Evolutionary conservation across 2,113 vertebrate genomes (phyloP).

Genomic region (Petaurus breviceps): DNA sequence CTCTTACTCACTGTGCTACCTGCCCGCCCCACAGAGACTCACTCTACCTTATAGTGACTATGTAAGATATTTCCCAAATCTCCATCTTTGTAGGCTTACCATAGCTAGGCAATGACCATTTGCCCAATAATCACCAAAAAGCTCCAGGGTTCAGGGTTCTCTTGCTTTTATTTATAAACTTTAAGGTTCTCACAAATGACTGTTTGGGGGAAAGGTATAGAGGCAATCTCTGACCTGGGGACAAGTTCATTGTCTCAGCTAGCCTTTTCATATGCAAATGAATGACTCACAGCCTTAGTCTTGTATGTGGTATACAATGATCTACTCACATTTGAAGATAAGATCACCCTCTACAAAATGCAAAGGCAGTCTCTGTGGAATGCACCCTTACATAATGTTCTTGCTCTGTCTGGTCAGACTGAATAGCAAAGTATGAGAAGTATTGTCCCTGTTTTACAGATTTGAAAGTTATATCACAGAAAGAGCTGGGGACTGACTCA

Average conservation of each 20-base stretch:
- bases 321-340: background rate
- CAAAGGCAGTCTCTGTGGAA: background rate
- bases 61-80: background rate
- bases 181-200: background rate
- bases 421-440: conserved; percentile 13
- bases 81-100: background rate
- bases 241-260: background rate
- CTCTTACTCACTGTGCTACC: too few species aligned
- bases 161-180: background rate
- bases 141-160: background rate
- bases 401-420: background rate
- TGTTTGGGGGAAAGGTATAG: background rate
- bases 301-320: background rate
- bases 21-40: too few species aligned
- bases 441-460: conserved; percentile 24
- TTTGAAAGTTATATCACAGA: conserved; percentile 19
- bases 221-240: background rate
- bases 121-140: background rate
- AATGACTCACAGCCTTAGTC: background rate
- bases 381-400: background rate
- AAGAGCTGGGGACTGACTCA: background rate
- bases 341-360: background rate
- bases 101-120: background rate
- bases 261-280: background rate
- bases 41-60: background rate